phyloP scores from a whole-genome alignment of 2,113 vertebrate genomes.

The Microtus montanus region DNA sequence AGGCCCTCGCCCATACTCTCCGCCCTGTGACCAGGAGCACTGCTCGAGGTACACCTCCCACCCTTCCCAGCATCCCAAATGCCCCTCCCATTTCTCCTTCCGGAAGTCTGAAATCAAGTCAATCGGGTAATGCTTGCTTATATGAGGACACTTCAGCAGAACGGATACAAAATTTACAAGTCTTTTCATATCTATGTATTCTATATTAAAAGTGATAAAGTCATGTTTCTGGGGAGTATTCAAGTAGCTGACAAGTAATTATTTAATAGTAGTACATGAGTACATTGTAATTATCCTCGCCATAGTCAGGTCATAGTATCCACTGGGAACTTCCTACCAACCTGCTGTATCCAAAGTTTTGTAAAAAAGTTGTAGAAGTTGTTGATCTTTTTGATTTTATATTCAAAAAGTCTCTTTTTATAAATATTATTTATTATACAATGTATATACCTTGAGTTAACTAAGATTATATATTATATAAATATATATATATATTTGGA shows the following conservation, averaged over 20 bases:
- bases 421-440: conserved; percentile 99
- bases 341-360: conserved; percentile 99
- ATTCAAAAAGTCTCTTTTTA: conserved; percentile 99
- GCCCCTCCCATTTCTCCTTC: conserved; percentile 62
- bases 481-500: conserved; percentile 92
- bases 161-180: conserved; percentile 57
- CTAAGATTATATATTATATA: conserved; percentile 99
- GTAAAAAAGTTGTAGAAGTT: conserved; percentile 97
- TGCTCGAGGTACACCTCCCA: background rate
- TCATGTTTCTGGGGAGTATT: conserved; percentile 78
- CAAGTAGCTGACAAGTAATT: conserved; percentile 82
- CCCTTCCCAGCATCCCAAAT: background rate
- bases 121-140: conserved; percentile 66
- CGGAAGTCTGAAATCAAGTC: conserved; percentile 43
- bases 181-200: conserved; percentile 78
- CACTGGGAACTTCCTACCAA: conserved; percentile 85
- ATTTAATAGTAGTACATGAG: conserved; percentile 86
- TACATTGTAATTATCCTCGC: conserved; percentile 85
- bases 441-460: conserved; percentile 99
- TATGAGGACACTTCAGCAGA: conserved; percentile 70
- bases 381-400: conserved; percentile 99
- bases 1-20: background rate
- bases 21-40: background rate
- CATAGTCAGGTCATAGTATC: conserved; percentile 86
- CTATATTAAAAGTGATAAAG: conserved; percentile 84